phyloP scores from a whole-genome alignment of 2,113 vertebrate species.

The Caloenas nicobarica region DNA sequence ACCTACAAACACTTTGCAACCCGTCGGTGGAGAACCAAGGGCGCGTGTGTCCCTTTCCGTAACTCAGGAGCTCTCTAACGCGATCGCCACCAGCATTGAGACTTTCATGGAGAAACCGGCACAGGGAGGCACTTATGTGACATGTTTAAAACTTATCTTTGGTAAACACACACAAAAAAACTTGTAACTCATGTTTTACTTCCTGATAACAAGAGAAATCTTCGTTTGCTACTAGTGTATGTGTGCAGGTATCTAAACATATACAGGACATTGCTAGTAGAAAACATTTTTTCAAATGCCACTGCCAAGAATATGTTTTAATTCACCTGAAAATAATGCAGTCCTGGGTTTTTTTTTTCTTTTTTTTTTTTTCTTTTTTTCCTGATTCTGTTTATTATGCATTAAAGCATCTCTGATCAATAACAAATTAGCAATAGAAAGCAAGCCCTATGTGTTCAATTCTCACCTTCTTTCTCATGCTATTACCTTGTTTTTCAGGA shows the following conservation, averaged over 20 bases:
- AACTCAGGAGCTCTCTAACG: background rate
- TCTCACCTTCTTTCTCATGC: background rate
- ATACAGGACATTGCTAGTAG: background rate
- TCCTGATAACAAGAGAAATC: background rate
- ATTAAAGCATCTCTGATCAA: background rate
- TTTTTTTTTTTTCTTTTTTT: background rate
- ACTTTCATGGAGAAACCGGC: conserved; percentile 14
- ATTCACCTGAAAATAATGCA: background rate
- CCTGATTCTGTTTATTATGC: background rate
- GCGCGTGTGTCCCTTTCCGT: background rate
- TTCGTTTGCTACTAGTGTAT: background rate
- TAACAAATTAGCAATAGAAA: conserved; percentile 14
- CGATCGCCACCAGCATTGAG: background rate
- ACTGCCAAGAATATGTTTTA: background rate
- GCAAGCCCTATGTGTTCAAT: background rate
- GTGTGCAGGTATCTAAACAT: background rate
- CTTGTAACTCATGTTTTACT: background rate
- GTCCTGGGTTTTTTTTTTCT: background rate
- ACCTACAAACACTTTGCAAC: background rate
- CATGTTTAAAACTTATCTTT: conserved; percentile 74
- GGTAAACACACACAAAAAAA: conserved; percentile 50
- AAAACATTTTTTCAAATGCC: conserved; percentile 19
- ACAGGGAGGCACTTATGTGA: conserved; percentile 75
- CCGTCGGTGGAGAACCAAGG: background rate
- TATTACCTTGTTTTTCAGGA: background rate